These are phyloP conservation scores for Athalia circularis DNA, from an alignment of 2,888 invertebrate genomes.

Conservation along the genomic window DNA sequence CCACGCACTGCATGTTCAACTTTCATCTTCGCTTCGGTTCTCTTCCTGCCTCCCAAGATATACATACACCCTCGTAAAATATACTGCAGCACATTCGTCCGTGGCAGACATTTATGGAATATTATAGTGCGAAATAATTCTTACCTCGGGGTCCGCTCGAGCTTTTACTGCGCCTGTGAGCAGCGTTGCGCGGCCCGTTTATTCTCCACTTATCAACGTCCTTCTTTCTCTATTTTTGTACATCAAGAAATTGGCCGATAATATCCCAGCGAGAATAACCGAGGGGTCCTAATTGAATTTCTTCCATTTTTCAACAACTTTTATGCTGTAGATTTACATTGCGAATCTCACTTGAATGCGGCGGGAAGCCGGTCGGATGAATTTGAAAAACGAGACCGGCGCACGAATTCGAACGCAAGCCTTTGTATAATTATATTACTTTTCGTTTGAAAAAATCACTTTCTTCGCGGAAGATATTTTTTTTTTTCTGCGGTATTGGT, in stretches of 20 bases:
- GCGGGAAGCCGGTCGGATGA: too few species aligned
- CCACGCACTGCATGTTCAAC: too few species aligned
- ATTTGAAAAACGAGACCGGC: too few species aligned
- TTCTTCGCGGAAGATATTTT: too few species aligned
- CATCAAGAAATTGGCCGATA: neutral
- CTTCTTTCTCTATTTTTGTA: neutral
- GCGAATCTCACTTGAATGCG: too few species aligned
- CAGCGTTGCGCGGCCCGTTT: neutral
- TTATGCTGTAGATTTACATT: neutral
- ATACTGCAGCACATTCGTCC: neutral
- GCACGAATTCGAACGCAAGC: too few species aligned
- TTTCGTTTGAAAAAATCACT: too few species aligned
- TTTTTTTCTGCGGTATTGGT: too few species aligned
- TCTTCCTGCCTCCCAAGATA: neutral
- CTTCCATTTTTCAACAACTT: neutral
- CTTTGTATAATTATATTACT: too few species aligned
- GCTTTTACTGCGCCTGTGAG: neutral
- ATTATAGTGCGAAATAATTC: conserved; percentile 26
- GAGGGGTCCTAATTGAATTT: neutral
- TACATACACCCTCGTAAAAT: conserved; percentile 10
- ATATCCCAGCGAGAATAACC: neutral
- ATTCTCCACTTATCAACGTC: neutral
- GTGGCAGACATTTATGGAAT: conserved; percentile 6
- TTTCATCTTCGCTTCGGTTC: neutral
- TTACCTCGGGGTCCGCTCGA: too few species aligned